Percentiles rank a stretch among this genome's conserved stretches.
phyloP scores from a whole-genome alignment of 37 sponge, comb jelly and placozoan genomes.

The Halichondria panicea region DNA sequence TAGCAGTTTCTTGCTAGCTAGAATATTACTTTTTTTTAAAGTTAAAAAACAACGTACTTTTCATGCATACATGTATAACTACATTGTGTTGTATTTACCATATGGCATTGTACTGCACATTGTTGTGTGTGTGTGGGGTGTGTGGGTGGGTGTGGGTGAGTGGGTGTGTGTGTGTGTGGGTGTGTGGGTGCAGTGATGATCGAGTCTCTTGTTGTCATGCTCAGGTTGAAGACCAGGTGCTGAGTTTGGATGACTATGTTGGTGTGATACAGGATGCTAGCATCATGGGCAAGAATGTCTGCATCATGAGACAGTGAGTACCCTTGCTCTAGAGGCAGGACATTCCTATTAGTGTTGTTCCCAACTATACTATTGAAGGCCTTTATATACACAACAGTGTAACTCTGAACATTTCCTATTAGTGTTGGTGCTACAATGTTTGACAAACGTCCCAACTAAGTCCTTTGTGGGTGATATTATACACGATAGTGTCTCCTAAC shows the following conservation, averaged over 20 bases:
- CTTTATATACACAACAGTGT: not conserved
- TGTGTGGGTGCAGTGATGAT: not conserved
- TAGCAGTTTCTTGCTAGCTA: too few relatives aligned
- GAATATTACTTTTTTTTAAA: too few relatives aligned
- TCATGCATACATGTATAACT: not conserved
- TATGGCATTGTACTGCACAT: not conserved
- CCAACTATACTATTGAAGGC: too few relatives aligned
- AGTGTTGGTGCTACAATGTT: not conserved
- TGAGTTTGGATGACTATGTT: constrained; percentile 62
- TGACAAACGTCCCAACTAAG: too few relatives aligned
- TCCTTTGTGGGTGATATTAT: too few relatives aligned
- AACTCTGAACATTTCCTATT: not conserved
- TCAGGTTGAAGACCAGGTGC: constrained; percentile 59
- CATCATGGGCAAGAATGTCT: constrained; percentile 88
- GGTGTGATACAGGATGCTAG: constrained; percentile 84
- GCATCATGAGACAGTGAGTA: constrained; percentile 90
- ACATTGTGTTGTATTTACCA: not conserved
- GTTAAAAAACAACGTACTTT: not conserved
- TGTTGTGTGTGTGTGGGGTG: not conserved
- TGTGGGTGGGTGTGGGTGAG: not conserved
- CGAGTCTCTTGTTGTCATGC: not conserved
- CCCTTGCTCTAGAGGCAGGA: not conserved
- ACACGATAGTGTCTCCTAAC: too few relatives aligned
- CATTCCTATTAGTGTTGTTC: too few relatives aligned
- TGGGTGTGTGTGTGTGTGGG: too few relatives aligned